A percentile compares a stretch with the other conserved stretches of the same genome.
These are phyloP conservation scores for Agrochola lota DNA, from an alignment of 2,888 invertebrate genomes.

Conservation along the genomic window DNA sequence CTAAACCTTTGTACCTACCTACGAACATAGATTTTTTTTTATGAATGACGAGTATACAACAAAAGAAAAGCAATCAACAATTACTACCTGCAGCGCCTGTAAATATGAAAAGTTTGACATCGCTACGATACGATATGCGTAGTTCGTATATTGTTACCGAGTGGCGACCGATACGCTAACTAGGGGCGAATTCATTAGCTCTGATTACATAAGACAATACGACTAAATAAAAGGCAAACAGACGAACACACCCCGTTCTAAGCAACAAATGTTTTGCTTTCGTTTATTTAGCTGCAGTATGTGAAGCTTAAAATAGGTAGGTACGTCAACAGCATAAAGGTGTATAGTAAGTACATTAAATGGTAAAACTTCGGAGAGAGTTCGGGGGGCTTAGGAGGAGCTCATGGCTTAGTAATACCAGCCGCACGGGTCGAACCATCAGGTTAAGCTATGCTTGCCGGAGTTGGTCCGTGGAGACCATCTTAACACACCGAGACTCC, in stretches of 20 bases:
- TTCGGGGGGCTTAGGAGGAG: no score
- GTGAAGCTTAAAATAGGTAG: no score
- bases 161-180: slow-evolving; percentile 78
- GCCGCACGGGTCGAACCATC: no score
- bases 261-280: slow-evolving; percentile 44
- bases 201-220: slow-evolving; percentile 86
- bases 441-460: no score
- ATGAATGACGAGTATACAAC: not conserved
- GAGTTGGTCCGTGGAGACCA: no score
- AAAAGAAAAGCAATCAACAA: not conserved
- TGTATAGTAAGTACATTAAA: no score
- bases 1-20: not conserved
- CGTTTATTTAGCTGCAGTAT: slow-evolving; percentile 21
- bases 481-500: no score
- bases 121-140: slow-evolving; percentile 13
- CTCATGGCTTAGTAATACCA: no score
- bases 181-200: slow-evolving; percentile 86
- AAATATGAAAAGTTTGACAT: slow-evolving; percentile 10
- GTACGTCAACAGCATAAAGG: no score
- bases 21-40: not conserved
- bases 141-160: slow-evolving; percentile 43
- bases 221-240: slow-evolving; percentile 83
- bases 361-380: no score
- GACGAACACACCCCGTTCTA: slow-evolving; percentile 66
- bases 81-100: not conserved